These are phyloP conservation scores for Thamnophis elegans DNA, from an alignment of 2,797 vertebrate genomes.

Conservation along the genomic window DNA sequence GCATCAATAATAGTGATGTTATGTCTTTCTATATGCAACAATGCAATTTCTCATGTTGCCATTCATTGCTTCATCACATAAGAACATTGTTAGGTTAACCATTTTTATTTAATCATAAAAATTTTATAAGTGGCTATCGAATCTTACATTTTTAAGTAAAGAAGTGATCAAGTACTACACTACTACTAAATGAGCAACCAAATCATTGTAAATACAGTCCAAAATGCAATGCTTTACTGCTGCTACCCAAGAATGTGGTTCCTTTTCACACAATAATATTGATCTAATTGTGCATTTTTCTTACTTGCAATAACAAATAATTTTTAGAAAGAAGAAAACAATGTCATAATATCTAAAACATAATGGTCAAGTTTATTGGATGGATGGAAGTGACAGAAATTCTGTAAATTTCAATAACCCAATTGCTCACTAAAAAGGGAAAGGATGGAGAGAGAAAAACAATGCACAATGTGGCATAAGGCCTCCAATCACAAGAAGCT, in stretches of 20 bases:
- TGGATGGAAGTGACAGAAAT: neutral
- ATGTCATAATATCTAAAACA: constrained; percentile 14
- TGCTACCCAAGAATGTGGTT: constrained; percentile 40
- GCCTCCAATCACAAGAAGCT: fast-evolving
- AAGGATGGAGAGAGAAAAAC: fast-evolving
- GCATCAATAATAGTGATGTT: constrained; percentile 36
- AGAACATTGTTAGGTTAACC: constrained; percentile 33
- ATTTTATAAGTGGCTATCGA: constrained; percentile 50
- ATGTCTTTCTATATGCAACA: neutral
- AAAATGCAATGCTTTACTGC: constrained; percentile 53
- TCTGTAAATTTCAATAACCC: neutral
- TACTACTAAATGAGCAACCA: constrained; percentile 28
- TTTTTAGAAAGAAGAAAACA: constrained; percentile 5
- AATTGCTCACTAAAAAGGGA: fast-evolving
- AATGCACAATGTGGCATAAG: fast-evolving
- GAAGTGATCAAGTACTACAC: constrained; percentile 37
- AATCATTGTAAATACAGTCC: constrained; percentile 52
- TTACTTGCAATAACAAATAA: constrained; percentile 35
- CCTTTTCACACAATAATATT: constrained; percentile 51
- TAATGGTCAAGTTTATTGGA: constrained; percentile 19
- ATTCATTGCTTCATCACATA: constrained; percentile 37
- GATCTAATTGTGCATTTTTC: constrained; percentile 21
- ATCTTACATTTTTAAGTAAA: constrained; percentile 49
- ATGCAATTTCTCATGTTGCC: constrained; percentile 29
- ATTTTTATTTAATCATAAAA: neutral